A percentile compares a stretch with the other conserved stretches of the same genome.
phyloP scores from a whole-genome alignment of 2,888 invertebrate genomes.

The Mythimna albipuncta region DNA sequence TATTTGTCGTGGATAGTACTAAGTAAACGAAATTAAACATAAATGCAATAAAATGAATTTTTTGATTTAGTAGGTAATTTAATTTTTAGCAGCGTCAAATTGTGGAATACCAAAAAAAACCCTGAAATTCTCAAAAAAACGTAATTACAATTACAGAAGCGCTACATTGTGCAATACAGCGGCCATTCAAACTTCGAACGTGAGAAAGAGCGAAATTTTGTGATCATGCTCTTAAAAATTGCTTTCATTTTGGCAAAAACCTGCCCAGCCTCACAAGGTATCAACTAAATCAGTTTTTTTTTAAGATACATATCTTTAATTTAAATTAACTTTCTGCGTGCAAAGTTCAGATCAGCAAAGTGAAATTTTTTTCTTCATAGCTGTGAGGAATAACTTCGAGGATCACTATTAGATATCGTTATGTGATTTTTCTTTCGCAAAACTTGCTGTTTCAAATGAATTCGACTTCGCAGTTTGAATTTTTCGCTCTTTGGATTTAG shows the following conservation, averaged over 20 bases:
- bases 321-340: neutral
- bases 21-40: too few species aligned
- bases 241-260: neutral
- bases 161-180: too few species aligned
- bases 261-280: neutral
- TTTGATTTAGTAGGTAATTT: too few species aligned
- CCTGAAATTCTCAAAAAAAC: too few species aligned
- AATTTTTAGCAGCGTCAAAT: too few species aligned
- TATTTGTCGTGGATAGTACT: too few species aligned
- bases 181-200: too few species aligned
- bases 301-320: slow-evolving; percentile 5
- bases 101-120: too few species aligned
- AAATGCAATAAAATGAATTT: too few species aligned
- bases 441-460: slow-evolving; percentile 17
- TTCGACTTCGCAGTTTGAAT: slow-evolving; percentile 14
- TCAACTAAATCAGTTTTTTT: neutral
- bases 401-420: slow-evolving; percentile 19
- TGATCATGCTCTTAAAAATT: neutral
- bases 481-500: slow-evolving; percentile 18
- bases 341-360: slow-evolving; percentile 26
- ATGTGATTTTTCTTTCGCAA: slow-evolving; percentile 14
- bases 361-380: slow-evolving; percentile 4
- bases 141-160: too few species aligned
- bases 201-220: too few species aligned
- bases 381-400: slow-evolving; percentile 18